A percentile compares a stretch with the other conserved stretches of the same genome.
Conservation (phyloP, 2,113 vertebrate species). For the Semnornis frantzii region DNA sequence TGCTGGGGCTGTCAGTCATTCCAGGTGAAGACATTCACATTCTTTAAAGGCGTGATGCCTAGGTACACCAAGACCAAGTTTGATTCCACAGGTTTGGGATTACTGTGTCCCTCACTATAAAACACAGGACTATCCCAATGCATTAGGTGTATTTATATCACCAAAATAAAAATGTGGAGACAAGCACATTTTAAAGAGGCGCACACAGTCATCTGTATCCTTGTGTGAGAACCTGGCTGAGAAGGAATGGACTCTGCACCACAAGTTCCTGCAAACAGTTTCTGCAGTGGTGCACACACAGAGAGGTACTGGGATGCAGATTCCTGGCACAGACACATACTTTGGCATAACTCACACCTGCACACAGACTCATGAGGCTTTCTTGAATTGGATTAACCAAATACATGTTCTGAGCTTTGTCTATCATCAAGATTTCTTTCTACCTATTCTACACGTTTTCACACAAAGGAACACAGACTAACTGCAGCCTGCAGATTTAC, state of each 20-base stretch:
- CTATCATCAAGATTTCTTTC: not conserved
- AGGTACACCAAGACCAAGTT: not conserved
- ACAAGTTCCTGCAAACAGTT: not conserved
- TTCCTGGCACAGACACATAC: accelerated
- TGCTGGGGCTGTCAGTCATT: not conserved
- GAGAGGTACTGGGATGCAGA: not conserved
- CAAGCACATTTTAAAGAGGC: not conserved
- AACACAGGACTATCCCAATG: not conserved
- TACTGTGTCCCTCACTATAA: not conserved
- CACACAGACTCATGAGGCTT: not conserved
- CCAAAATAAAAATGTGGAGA: not conserved
- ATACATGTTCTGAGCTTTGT: not conserved
- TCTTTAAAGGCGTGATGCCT: not conserved
- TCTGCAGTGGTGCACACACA: not conserved
- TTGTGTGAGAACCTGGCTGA: not conserved
- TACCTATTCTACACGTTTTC: accelerated
- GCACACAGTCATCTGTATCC: not conserved
- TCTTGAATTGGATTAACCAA: not conserved
- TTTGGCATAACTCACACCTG: not conserved
- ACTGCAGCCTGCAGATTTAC: not conserved
- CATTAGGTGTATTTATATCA: not conserved
- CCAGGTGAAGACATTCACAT: not conserved
- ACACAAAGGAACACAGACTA: not conserved
- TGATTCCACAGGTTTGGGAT: not conserved
- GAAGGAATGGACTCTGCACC: not conserved